A percentile compares a stretch with the other conserved stretches of the same genome.
Conservation (phyloP, 2,797 vertebrate species). For the Leucoraja ocellata region DNA sequence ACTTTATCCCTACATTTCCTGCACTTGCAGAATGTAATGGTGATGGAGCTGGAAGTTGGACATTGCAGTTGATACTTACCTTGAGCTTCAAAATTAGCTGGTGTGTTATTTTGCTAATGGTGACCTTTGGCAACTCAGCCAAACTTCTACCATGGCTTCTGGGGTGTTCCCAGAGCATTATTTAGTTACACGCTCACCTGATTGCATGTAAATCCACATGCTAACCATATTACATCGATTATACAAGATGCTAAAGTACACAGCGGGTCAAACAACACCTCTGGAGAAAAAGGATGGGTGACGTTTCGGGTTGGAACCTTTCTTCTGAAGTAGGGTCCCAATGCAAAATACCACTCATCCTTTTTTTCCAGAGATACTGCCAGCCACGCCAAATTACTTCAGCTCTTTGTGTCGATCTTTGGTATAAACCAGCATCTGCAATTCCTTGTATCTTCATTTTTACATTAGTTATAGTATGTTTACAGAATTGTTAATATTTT, state of each 20-base stretch:
- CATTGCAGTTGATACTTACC: neutral
- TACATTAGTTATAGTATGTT: no score
- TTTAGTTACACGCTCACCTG: neutral
- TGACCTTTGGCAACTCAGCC: neutral
- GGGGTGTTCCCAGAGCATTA: neutral
- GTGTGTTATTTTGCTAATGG: neutral
- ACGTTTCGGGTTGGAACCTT: no score
- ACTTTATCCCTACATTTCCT: neutral
- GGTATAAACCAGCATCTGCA: no score
- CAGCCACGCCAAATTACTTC: no score
- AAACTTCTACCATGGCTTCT: neutral
- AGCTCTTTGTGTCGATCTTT: no score
- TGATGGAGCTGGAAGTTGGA: neutral
- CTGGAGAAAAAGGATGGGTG: no score
- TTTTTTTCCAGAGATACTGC: no score
- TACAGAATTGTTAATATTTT: neutral
- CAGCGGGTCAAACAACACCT: no score
- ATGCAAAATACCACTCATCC: no score
- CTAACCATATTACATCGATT: neutral
- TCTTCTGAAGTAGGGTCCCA: no score
- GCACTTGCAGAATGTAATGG: neutral
- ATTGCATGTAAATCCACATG: neutral
- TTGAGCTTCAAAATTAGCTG: neutral
- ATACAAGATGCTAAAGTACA: neutral
- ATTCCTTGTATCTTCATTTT: no score